These are phyloP conservation scores for Zeugodacus cucurbitae DNA, from an alignment of 1,140 invertebrate genomes.

Conservation along the genomic window DNA sequence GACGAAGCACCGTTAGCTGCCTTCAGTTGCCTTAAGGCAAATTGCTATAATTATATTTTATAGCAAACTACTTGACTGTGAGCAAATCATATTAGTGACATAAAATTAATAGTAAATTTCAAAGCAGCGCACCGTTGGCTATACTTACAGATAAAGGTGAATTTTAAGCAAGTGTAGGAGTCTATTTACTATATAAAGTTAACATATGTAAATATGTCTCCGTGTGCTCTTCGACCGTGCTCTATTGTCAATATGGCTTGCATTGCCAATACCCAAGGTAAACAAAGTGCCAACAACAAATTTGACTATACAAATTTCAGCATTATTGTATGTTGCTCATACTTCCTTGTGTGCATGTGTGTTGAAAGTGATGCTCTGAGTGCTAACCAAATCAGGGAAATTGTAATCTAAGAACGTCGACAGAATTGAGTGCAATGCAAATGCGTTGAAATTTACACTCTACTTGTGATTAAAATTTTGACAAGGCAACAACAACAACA, in stretches of 20 bases:
- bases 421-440: background rate
- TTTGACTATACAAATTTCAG: background rate
- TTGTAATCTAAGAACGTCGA: background rate
- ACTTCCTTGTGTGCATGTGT: too few species aligned
- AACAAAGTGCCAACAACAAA: background rate
- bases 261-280: background rate
- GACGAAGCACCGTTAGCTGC: background rate
- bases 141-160: too few species aligned
- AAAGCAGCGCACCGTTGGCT: background rate
- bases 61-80: background rate
- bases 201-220: background rate
- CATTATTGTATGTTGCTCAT: too few species aligned
- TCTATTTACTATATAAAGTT: background rate
- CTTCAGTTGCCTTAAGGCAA: background rate
- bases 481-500: background rate
- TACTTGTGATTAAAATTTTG: slow-evolving; percentile 10
- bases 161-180: too few species aligned
- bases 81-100: background rate
- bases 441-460: background rate
- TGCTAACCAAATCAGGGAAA: background rate
- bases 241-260: background rate
- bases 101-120: background rate
- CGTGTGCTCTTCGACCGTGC: background rate
- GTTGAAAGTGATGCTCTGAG: background rate
- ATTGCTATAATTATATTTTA: background rate